Percentiles rank a stretch among this genome's conserved stretches.
These are phyloP conservation scores for Zaprionus gabonicus DNA, from an alignment of 1,140 invertebrate species.

Conservation along the genomic window DNA sequence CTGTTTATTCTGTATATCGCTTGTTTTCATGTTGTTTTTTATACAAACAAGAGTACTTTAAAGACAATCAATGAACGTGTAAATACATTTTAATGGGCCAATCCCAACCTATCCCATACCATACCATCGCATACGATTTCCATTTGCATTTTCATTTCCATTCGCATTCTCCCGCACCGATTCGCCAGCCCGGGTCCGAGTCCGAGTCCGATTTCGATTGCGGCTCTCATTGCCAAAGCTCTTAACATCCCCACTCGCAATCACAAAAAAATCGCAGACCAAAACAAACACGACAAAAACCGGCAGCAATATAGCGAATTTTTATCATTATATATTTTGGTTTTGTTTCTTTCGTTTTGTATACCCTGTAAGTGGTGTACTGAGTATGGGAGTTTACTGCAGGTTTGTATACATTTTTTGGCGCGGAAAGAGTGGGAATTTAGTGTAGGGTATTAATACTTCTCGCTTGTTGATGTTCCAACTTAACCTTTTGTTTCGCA, in stretches of 20 bases:
- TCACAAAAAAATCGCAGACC: conserved; percentile 42
- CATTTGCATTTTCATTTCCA: conserved; percentile 17
- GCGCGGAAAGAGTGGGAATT: neutral
- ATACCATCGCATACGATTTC: conserved; percentile 7
- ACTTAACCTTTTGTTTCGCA: neutral
- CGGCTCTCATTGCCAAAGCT: conserved; percentile 32
- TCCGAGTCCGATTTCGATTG: conserved; percentile 6
- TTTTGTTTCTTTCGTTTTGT: conserved; percentile 12
- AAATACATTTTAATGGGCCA: conserved; percentile 74
- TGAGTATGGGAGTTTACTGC: neutral
- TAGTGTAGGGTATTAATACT: neutral
- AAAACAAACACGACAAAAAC: conserved; percentile 52
- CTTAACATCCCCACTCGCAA: conserved; percentile 36
- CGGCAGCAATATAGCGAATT: conserved; percentile 49
- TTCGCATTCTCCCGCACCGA: conserved; percentile 1
- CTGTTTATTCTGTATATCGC: conserved; percentile 24
- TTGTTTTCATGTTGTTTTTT: conserved; percentile 12
- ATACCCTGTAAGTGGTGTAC: neutral
- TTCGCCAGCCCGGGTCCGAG: neutral
- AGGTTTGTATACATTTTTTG: neutral
- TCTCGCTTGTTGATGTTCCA: neutral
- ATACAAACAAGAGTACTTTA: conserved; percentile 50
- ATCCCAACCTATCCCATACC: conserved; percentile 26
- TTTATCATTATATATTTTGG: conserved; percentile 51
- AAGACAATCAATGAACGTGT: conserved; percentile 75